Evolutionary conservation across 1,140 invertebrate genomes (phyloP).

Genomic region (Zaprionus inermis): DNA sequence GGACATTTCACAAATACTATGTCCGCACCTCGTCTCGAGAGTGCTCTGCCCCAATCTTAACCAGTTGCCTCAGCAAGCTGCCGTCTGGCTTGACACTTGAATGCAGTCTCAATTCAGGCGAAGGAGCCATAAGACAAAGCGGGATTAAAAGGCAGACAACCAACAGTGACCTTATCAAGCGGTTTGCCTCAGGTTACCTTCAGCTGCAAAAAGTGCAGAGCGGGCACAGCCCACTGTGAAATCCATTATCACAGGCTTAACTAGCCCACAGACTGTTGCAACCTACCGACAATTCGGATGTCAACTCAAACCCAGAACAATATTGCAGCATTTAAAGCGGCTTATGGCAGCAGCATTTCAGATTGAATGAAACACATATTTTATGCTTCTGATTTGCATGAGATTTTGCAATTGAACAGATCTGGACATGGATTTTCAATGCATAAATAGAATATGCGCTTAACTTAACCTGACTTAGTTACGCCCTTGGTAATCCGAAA

Average conservation of each 20-base stretch:
- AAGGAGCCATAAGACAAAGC: not conserved
- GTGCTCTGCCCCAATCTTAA: not conserved
- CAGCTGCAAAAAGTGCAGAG: not conserved
- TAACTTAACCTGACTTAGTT: no score
- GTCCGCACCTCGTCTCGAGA: not conserved
- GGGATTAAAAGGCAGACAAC: constrained; percentile 1
- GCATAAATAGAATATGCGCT: no score
- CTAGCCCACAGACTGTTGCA: not conserved
- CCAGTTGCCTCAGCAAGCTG: not conserved
- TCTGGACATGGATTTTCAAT: no score
- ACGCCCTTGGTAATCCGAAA: no score
- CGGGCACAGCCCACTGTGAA: not conserved
- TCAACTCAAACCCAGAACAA: no score
- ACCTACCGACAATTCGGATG: not conserved
- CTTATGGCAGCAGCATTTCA: not conserved
- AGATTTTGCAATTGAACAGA: not conserved
- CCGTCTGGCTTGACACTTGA: not conserved
- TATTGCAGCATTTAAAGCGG: not conserved
- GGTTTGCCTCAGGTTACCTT: not conserved
- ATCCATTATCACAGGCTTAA: not conserved
- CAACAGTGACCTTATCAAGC: constrained; percentile 4
- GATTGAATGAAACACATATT: not conserved
- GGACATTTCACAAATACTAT: not conserved
- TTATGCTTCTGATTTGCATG: not conserved
- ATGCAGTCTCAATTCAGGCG: not conserved